Evolutionary conservation across 2,113 vertebrate species (phyloP), one percentile per base, ranked within the genome.

Genomic region (Pseudorectes ferrugineus): DNA sequence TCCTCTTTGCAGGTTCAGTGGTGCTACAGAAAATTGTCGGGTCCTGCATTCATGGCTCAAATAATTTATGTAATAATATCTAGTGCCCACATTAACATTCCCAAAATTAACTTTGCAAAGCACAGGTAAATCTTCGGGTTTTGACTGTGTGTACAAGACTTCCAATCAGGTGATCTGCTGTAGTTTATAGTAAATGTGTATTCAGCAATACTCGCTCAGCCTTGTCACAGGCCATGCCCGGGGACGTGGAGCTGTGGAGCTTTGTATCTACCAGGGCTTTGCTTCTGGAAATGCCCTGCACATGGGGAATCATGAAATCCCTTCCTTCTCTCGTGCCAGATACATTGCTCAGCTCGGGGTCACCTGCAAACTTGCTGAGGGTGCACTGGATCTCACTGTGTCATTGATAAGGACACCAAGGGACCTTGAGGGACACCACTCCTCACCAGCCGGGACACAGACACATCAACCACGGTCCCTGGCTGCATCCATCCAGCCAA

Each of bases 191-290:
- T 9, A 29, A 78, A 31, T 0, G 0, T 9, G 1, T 15, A 9
- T 14, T 33, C 16, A 43, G 9, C 28, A 25, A 10, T 5, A 26
- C 5, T 13, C 4, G 10, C 36, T 16, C 57, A 67, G 42, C 24
- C 40, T 67, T 2, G 2, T 10, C 31, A 8, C 48, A 12, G 13
- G 11, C 46, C 4, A 5, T 0, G 0, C 6, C 1, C 38, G 15
- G 14, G 28, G 17, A 67, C 8, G 4, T 2, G 10, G n/a, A 78
- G 11, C 26, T 58, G 11, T 2, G 3, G 22, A 52, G n/a, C 31
- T 76, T 75, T 48, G 33, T 11, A 2, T 14, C 17, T 0, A 0
- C 10, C 6, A 5, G 49, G 14, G 14, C 11, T 55, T 29, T 57
- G 19, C 23, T 55, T 6, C 26, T 24, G 19, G 5, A 2, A 35